Evolutionary conservation across 2,888 invertebrate genomes (phyloP), one percentile per base, ranked within the genome.

Genomic region (Tiliacea citrago): DNA sequence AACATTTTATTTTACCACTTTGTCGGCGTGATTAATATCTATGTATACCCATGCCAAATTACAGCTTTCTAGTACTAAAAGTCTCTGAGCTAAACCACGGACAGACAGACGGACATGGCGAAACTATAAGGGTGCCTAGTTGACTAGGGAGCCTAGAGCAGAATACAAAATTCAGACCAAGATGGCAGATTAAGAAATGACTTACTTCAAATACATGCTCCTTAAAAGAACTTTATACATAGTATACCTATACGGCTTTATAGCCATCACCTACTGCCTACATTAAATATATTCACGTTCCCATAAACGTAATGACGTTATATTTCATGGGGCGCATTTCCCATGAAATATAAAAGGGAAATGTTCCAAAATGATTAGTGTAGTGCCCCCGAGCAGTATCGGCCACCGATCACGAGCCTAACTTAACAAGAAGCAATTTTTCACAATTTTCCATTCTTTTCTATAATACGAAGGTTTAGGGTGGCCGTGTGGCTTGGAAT

Each of bases 401-500:
- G 85, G 73, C 74, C 81, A 55, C 39, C 88, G 82, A 91, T 86
- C 86, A 79, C 79, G 65, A 71, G 71, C 60, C 72, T 71, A 74
- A 84, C 87, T 85, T 92, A 93, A 92, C 93, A 88, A 93, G 91
- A 89, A 88, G 89, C 90, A 89, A 91, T 93, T 93, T 94, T 92
- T 93, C 90, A 92, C 90, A 88, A 91, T 91, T 92, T 88, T 89
- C 89, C 88, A 89, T 90, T 90, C 84, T 90, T 91, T 91, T 88
- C 88, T 85, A 86, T 86, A 86, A 85, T 86, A 88, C 86, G 24
- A 79, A 81, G 62, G 63, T 62, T 35, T 87, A 77, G 73, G 84
- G 88, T 87, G 86, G 68, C 90, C 79, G 82, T 66, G 10, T 39
- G 39, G 39, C 13, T 21, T 29, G 16, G 57, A 16, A 8, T 24